These are phyloP conservation scores for Fulmarus glacialis DNA, from an alignment of 2,113 vertebrate species.

Conservation along the genomic window DNA sequence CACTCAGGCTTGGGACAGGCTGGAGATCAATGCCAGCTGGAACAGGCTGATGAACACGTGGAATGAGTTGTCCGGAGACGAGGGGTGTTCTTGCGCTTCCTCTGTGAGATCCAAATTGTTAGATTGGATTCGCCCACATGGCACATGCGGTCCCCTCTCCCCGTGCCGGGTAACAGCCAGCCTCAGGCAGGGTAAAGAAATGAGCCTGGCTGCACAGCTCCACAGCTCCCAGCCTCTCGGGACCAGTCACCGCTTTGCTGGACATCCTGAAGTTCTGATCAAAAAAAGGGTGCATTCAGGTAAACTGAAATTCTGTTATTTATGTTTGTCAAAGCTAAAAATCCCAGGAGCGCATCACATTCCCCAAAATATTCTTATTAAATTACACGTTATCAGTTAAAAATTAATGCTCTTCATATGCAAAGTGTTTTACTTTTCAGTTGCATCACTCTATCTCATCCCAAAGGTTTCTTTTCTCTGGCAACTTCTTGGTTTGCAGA, in stretches of 20 bases:
- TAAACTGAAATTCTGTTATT: background rate
- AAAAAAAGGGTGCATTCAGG: background rate
- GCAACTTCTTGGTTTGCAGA: background rate
- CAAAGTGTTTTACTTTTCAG: background rate
- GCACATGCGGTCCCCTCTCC: accelerated
- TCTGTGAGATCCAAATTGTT: background rate
- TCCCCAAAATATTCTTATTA: background rate
- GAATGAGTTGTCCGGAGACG: accelerated
- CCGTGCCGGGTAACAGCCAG: accelerated
- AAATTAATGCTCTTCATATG: background rate
- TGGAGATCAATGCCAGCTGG: background rate
- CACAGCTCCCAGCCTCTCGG: background rate
- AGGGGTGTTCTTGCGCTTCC: background rate
- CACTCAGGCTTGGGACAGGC: accelerated
- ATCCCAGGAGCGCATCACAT: background rate
- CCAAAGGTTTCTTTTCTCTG: background rate
- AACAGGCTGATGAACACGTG: background rate
- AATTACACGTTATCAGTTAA: background rate
- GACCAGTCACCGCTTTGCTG: accelerated
- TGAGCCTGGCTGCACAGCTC: background rate
- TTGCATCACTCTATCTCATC: background rate
- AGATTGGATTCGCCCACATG: accelerated
- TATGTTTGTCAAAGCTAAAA: background rate
- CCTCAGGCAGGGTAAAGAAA: background rate
- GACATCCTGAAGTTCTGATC: too few species aligned